Conservation (phyloP, 2,888 invertebrate genomes). For the Drosophila anomalata region DNA sequence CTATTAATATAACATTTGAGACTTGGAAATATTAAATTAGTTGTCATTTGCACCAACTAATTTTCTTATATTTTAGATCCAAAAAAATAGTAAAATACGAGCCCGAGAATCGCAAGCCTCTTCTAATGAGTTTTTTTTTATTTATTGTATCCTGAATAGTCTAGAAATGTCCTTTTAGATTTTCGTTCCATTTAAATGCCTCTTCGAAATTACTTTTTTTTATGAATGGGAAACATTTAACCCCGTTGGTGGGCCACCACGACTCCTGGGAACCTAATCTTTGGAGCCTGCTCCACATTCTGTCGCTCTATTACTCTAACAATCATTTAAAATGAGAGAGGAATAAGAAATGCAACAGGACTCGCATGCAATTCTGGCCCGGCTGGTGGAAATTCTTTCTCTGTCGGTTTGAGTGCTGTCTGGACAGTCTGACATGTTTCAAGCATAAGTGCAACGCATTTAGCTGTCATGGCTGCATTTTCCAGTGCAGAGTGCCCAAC, state of each 20-base stretch:
- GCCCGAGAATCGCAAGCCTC: background rate
- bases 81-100: background rate
- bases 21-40: too few relatives aligned
- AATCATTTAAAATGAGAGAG: slow-evolving; percentile 23
- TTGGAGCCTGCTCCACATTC: slow-evolving; percentile 24
- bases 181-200: background rate
- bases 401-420: slow-evolving; percentile 66
- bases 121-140: background rate
- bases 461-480: slow-evolving; percentile 69
- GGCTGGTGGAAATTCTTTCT: slow-evolving; percentile 9
- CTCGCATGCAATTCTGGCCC: slow-evolving; percentile 3
- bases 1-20: too few relatives aligned
- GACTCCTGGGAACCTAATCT: slow-evolving; percentile 31
- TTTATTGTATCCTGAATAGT: background rate
- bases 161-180: background rate
- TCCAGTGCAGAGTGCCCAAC: slow-evolving; percentile 8
- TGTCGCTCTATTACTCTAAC: slow-evolving; percentile 33
- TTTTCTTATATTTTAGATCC: too few relatives aligned
- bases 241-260: background rate
- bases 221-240: background rate
- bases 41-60: too few relatives aligned
- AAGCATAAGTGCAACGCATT: slow-evolving; percentile 79
- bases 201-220: background rate
- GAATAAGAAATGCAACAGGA: slow-evolving; percentile 15
- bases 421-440: slow-evolving; percentile 73